These are phyloP conservation scores for Dermolepida albohirtum DNA, from an alignment of 2,888 invertebrate genomes.

Conservation along the genomic window DNA sequence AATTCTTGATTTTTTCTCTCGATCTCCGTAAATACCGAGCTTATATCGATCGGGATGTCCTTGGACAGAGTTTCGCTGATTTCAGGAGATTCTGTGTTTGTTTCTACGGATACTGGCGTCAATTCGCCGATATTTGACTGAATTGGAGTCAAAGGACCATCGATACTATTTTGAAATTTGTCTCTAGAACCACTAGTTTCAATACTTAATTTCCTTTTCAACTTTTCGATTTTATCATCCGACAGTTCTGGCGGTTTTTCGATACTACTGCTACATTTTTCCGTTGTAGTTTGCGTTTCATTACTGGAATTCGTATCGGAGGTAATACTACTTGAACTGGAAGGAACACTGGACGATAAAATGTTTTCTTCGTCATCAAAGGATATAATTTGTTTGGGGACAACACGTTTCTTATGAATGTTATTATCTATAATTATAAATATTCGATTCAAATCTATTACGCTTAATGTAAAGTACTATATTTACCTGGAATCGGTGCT, in stretches of 20 bases:
- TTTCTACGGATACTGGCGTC: slow-evolving; percentile 64
- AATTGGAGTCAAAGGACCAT: slow-evolving; percentile 66
- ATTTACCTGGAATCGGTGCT: slow-evolving; percentile 71
- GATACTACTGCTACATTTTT: slow-evolving; percentile 22
- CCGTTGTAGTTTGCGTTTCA: slow-evolving; percentile 20
- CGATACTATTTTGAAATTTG: slow-evolving; percentile 54
- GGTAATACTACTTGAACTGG: slow-evolving; percentile 58
- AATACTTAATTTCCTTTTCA: slow-evolving; percentile 56
- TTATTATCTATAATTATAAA: slow-evolving; percentile 38
- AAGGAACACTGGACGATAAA: slow-evolving; percentile 60
- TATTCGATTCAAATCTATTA: neutral
- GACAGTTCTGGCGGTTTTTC: slow-evolving; percentile 39
- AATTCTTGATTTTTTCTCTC: slow-evolving; percentile 62
- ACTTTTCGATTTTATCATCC: slow-evolving; percentile 39
- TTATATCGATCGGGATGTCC: slow-evolving; percentile 60
- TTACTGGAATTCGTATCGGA: slow-evolving; percentile 43
- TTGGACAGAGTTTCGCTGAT: slow-evolving; percentile 59
- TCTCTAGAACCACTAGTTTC: slow-evolving; percentile 61
- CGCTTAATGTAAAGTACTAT: slow-evolving; percentile 5
- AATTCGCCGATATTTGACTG: slow-evolving; percentile 66
- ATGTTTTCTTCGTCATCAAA: slow-evolving; percentile 71
- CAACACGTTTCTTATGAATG: slow-evolving; percentile 67
- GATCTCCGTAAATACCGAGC: slow-evolving; percentile 60
- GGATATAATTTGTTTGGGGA: slow-evolving; percentile 75
- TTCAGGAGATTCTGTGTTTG: slow-evolving; percentile 56